A percentile compares a stretch with the other conserved stretches of the same genome.
Conservation (phyloP, 2,797 vertebrate genomes). For the Darevskia nairensis region DNA sequence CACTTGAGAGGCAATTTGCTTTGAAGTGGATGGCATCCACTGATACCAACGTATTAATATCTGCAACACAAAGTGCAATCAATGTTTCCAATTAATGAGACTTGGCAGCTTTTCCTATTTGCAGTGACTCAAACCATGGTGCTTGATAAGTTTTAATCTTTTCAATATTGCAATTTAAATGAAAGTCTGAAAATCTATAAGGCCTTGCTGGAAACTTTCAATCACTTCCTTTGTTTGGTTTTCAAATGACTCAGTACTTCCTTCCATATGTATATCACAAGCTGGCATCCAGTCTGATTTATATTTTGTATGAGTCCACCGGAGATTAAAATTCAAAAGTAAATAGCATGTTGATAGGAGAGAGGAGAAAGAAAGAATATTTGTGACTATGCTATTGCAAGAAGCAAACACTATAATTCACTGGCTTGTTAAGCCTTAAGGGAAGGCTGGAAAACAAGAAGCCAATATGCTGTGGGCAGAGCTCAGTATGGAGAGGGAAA, state of each 20-base stretch:
- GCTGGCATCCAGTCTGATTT: constrained; percentile 1
- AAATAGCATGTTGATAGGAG: background rate
- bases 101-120: constrained; percentile 1
- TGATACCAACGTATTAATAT: background rate
- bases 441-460: constrained; percentile 14
- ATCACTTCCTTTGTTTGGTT: constrained; percentile 24
- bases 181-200: constrained; percentile 16
- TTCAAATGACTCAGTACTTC: constrained; percentile 12
- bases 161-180: constrained; percentile 18
- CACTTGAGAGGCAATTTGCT: background rate
- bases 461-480: background rate
- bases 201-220: constrained; percentile 16
- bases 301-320: constrained; percentile 14
- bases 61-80: background rate
- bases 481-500: background rate
- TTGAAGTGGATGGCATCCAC: constrained; percentile 7
- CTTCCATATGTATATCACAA: constrained; percentile 11
- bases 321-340: constrained; percentile 22
- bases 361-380: background rate
- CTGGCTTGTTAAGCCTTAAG: background rate
- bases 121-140: background rate
- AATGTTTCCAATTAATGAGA: constrained; percentile 8
- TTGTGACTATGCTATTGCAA: constrained; percentile 29
- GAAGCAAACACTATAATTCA: constrained; percentile 7
- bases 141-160: constrained; percentile 3